Conservation (phyloP, 2,113 vertebrate genomes). For the Menura novaehollandiae region DNA sequence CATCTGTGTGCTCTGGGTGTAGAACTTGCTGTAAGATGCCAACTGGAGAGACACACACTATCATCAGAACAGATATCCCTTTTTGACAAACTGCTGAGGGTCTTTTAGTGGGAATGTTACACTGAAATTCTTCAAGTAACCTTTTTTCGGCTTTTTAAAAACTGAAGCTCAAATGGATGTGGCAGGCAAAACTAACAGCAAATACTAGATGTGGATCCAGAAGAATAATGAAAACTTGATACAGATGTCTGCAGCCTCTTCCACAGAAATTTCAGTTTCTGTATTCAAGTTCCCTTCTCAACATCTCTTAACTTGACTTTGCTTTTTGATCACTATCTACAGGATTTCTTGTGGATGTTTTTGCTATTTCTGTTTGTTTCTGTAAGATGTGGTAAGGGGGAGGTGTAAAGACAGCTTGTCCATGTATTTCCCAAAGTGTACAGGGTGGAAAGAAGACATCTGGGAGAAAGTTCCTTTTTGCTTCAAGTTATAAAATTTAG, state of each 20-base stretch:
- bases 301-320: not conserved
- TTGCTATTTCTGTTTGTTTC: not conserved
- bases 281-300: not conserved
- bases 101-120: not conserved
- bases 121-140: not conserved
- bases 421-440: not conserved
- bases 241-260: not conserved
- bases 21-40: not conserved
- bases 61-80: not conserved
- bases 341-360: not conserved
- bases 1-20: not conserved
- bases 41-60: rapidly evolving
- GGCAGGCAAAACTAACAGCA: not conserved
- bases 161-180: not conserved
- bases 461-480: not conserved
- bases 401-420: not conserved
- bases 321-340: not conserved
- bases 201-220: not conserved
- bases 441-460: not conserved
- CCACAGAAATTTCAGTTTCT: not conserved
- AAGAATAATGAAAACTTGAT: not conserved
- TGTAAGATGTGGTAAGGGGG: not conserved
- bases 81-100: not conserved
- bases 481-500: not conserved
- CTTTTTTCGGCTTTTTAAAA: not conserved